Base-by-base conservation (phyloP, 2,113 vertebrate genomes). In the Mobula hypostoma region DNA sequence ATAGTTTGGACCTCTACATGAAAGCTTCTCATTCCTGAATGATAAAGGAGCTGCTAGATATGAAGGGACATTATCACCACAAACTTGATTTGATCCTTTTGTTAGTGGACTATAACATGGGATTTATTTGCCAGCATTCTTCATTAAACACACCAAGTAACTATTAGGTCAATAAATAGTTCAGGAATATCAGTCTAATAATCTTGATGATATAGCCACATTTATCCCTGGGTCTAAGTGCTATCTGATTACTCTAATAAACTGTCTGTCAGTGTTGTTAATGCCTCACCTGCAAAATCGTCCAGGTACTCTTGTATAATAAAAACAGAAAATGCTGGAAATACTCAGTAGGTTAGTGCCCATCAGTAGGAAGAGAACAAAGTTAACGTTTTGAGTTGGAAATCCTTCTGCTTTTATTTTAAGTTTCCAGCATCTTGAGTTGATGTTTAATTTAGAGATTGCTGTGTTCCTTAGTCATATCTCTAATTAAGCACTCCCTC, bases 1-100 rank as follows among this genome's bases (percentile, higher is more conserved):
- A 68, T 68, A 90, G 85, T 61, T 15, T 32, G 63, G 29, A 32
- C 6, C 61, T 32, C 82, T 8, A 56, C 82, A 32, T n/a, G 63
- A 68, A 90, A 21, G 61, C 29, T 66, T 90, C 61, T 66, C 61
- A 32, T 68, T 90, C 15, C 85, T 90, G 61, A 90, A 90, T 66
- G 85, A 90, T 90, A 29, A 85, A 85, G 24, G 48, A 12, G 85
- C 85, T 66, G 85, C 63, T 32, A 68, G 85, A 90, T 90, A 90
- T 90, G 61, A 68, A 32, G 85, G 61, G 85, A 90, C 61, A 90
- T 90, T 90, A 90, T 90, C 85, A 68, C 61, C 14, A 5, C 14
- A 2, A 61, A 7, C 85, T 66, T 90, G 61, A 66, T 90, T 90
- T 68, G 61, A 68, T 32, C 61, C 61, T 66, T n/a, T 32, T 19